These are phyloP conservation scores for Cebidichthys violaceus DNA, from an alignment of 2,113 vertebrate genomes.

Conservation along the genomic window DNA sequence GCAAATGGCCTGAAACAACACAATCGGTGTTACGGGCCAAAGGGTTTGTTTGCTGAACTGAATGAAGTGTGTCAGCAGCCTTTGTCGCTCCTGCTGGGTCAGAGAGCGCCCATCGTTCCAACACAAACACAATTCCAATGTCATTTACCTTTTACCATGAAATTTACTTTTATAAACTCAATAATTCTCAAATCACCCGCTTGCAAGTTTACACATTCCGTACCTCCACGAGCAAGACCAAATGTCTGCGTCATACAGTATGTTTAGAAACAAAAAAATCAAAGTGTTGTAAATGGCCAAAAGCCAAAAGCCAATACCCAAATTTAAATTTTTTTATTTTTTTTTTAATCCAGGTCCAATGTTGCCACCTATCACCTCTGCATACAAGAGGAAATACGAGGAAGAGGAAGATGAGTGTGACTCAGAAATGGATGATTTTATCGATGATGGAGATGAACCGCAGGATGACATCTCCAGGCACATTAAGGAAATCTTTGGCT, in stretches of 20 bases:
- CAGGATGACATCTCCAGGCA: slow-evolving; percentile 96
- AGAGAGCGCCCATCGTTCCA: slow-evolving; percentile 1
- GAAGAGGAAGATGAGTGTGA: slow-evolving; percentile 93
- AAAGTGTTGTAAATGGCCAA: neutral
- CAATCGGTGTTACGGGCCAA: neutral
- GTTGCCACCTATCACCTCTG: slow-evolving; percentile 85
- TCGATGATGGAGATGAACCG: slow-evolving; percentile 92
- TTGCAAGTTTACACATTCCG: neutral
- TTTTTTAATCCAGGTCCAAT: slow-evolving; percentile 70
- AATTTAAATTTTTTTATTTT: neutral
- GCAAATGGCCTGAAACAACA: slow-evolving; percentile 1
- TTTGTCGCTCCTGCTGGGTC: slow-evolving; percentile 40
- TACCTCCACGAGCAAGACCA: neutral
- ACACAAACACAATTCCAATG: slow-evolving; percentile 12
- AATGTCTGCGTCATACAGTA: neutral
- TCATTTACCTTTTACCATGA: neutral
- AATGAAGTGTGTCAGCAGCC: slow-evolving; percentile 53
- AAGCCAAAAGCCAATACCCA: neutral
- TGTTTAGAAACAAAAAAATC: no score
- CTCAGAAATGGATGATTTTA: slow-evolving; percentile 99
- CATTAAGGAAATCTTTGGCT: slow-evolving; percentile 97
- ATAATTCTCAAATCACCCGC: neutral
- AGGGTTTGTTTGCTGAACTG: slow-evolving; percentile 42
- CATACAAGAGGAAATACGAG: slow-evolving; percentile 86
- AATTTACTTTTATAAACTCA: neutral